Base-by-base conservation (phyloP, 2,888 invertebrate species). In the Leptopilina myrica region DNA sequence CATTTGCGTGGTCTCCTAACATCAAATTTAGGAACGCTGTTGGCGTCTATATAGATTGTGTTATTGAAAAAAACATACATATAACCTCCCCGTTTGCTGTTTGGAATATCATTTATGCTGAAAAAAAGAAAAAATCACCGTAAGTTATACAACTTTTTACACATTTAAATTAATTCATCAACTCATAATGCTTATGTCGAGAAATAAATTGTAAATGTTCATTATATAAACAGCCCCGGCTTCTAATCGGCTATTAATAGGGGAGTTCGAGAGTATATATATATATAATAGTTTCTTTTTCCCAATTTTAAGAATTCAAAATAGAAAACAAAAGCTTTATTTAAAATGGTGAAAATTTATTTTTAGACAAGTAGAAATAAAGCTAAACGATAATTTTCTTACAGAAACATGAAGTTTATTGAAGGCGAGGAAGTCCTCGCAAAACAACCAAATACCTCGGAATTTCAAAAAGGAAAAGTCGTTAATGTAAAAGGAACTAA, bases 391-490 rank as follows among this genome's bases (percentile, higher is more conserved):
- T 56, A 59, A 8, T 9, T 80, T 76, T 80, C 76, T 79, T 75
- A 66, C 46, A 67, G 76, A 77, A 81, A 80, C 78, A 89, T 86
- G 86, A 88, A 86, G 81, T 90, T 88, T 64, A 73, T 73, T 5
- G 87, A 88, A 79, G 91, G 91, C 40, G 89, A 90, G n/a, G 83
- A 86, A 40, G 90, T 92, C 5, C 82, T 90, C 78, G 91, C 89
- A 2, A 89, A 85, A 78, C 82, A 87, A 81, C 89, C 90, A 12
- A 85, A 82, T 26, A 85, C 85, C 1, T 81, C 81, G 0, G 86
- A 89, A 20, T 90, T 86, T 79, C 82, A 83, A 46, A 86, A 84
- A 79, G 90, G 86, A 8, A 89, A 82, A 79, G 81, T 91, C 76
- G 46, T 90, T 2, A 85, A 86, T 26, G 46, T 84, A 9, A 83